Base-by-base conservation (phyloP, 2,888 invertebrate genomes). In the Adelphocoris suturalis region DNA sequence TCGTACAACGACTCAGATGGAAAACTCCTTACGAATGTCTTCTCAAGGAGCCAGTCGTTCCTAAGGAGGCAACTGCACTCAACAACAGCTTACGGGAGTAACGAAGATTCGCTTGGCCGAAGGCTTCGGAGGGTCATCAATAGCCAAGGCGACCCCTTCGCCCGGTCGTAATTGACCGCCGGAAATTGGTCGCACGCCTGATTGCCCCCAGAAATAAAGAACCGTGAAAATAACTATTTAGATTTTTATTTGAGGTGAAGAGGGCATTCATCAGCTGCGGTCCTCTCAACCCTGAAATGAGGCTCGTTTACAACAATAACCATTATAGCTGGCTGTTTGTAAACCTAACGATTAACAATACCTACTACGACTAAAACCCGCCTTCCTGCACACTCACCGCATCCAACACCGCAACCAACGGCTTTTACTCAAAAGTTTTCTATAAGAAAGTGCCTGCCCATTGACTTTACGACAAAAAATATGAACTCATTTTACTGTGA, bases 171-270 rank as follows among this genome's bases (percentile, higher is more conserved):
- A 78, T 78, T 78, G 78, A 78, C 78, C 55, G 37, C 90, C 82
- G 90, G 90, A 90, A 89, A 90, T 90, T 89, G 85, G 78, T 89
- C 87, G 28, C 89, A 90, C 80, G 90, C 78, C 78, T 85, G 89
- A 90, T 90, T 89, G 86, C 55, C 78, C 37, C 75, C 23, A 19
- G 46, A 47, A 88, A 88, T 82, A 84, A 85, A 89, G 90, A 75
- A 47, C 86, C 86, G 28, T 86, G 86, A 86, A 61, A 86, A 75
- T 86, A 75, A 86, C 86, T 47, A 55, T 86, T 86, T 86, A 46
- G 47, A 86, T 75, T 78, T 86, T 75, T 86, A 86, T 86, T 86
- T 86, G 75, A 16, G 76, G 19, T 47, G 75, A 86, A 86, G 75
- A 47, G 86, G 61, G 23, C 52, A 23, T 68, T 68, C 68, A 68